A percentile compares a stretch with the other conserved stretches of the same genome.
Conservation (phyloP, 2,113 vertebrate genomes). For the Engystomops pustulosus region DNA sequence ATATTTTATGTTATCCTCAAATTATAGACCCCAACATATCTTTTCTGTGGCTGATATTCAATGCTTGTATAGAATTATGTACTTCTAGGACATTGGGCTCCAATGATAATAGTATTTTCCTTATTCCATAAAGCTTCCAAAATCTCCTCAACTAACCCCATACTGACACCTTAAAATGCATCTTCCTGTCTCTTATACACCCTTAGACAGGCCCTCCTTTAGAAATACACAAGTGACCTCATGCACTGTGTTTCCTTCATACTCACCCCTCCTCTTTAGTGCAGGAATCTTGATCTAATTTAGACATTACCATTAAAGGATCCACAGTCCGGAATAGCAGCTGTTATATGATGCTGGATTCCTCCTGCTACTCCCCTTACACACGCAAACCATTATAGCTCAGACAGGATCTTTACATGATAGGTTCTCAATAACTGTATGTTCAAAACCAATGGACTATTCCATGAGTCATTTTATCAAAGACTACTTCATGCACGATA, state of each 20-base stretch:
- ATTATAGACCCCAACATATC: not conserved
- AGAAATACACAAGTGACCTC: constrained; percentile 64
- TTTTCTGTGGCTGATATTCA: not conserved
- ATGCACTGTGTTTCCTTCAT: constrained; percentile 47
- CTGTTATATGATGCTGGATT: constrained; percentile 75
- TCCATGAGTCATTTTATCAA: not conserved
- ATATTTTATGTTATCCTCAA: not conserved
- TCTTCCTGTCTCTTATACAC: constrained; percentile 14
- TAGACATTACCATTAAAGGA: constrained; percentile 84
- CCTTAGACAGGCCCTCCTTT: constrained; percentile 60
- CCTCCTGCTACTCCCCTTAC: constrained; percentile 55
- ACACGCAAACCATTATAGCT: constrained; percentile 59
- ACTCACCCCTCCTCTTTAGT: constrained; percentile 49
- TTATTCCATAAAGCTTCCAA: not conserved
- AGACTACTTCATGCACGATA: not conserved
- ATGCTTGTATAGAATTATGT: not conserved
- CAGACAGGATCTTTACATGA: constrained; percentile 48
- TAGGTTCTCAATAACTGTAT: not conserved
- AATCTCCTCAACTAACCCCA: not conserved
- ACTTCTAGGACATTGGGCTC: not conserved
- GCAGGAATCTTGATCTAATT: constrained; percentile 76
- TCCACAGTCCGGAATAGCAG: constrained; percentile 83
- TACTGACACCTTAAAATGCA: not conserved
- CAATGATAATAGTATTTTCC: not conserved
- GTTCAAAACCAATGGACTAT: not conserved